Evolutionary conservation across 1,140 invertebrate genomes (phyloP).

Genomic region (Ruditapes philippinarum): DNA sequence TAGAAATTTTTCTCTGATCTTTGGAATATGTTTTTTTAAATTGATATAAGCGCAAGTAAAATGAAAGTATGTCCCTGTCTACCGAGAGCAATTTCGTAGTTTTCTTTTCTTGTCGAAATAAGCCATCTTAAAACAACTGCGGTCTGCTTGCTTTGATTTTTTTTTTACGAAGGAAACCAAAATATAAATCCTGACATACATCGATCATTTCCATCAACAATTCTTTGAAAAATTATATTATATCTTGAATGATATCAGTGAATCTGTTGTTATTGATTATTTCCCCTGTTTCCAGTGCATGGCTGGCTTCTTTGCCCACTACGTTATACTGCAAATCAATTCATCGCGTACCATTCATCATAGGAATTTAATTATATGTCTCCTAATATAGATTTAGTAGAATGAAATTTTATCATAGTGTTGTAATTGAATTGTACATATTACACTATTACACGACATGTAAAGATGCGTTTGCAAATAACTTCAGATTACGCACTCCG

Average conservation of each 20-base stretch:
- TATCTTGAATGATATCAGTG: constrained; percentile 40
- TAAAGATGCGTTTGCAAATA: constrained; percentile 35
- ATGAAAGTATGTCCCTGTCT: no score
- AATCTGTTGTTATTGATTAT: constrained; percentile 41
- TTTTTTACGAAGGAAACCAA: neutral
- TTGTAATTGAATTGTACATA: constrained; percentile 49
- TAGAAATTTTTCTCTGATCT: no score
- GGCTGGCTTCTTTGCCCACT: neutral
- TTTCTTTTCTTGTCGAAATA: no score
- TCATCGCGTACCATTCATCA: constrained; percentile 50
- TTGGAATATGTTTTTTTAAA: no score
- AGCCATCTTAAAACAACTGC: no score
- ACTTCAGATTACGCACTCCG: constrained; percentile 39
- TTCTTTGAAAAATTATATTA: constrained; percentile 25
- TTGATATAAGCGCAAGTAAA: no score
- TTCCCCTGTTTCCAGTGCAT: constrained; percentile 1
- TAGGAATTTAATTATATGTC: constrained; percentile 61
- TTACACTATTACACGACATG: constrained; percentile 43
- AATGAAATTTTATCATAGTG: constrained; percentile 57
- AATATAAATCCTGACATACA: constrained; percentile 11
- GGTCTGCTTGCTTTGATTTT: no score
- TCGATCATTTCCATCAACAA: constrained; percentile 17
- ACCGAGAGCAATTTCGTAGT: no score
- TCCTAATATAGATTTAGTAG: constrained; percentile 62
- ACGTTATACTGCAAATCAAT: constrained; percentile 58